Base-by-base conservation (phyloP, 2,113 vertebrate genomes). In the Strigops habroptila region DNA sequence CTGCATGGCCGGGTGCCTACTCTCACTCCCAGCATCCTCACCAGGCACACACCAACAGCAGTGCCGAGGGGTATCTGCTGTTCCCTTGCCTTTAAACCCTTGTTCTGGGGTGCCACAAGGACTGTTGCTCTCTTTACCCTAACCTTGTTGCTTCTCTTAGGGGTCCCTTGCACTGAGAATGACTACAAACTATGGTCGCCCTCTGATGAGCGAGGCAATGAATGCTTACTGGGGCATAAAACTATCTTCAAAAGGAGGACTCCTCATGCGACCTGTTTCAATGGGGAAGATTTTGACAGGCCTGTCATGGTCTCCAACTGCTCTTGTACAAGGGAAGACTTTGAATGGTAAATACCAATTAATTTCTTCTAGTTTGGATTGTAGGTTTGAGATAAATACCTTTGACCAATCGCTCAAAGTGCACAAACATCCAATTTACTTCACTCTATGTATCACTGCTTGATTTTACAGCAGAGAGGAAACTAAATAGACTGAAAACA, bases 171-270 rank as follows among this genome's bases (percentile, higher is more conserved):
- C 97, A 98, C 98, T 0, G 99, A 99, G 73, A 99, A 98, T 0
- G 99, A 99, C 98, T 99, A 99, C 97, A 99, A 99, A 91, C 98
- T 97, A 76, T 99, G 99, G 99, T 99, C 99, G 2, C 99, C 99
- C 0, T 99, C 99, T 0, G 99, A 99, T 3, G 99, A 99, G 94
- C 98, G 98, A 8, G 99, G 99, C 12, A 99, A 99, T 4, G 99
- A 99, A 27, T 99, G 99, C 89, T 97, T 99, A 78, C 88, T 99
- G 87, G 99, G 99, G 39, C 98, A 99, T 25, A 99, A 99, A 98
- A 98, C 99, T 0, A 99, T 99, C 9, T 99, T 98, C 95, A 99
- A 99, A 93, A 98, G 99, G 75, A 98, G 99, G 78, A 99, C 99
- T 2, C 98, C 99, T 14, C 99, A 99, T 0, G 99, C 99, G 0